phyloP scores from a whole-genome alignment of 2,888 invertebrate genomes.

The Drosophila quinaria region DNA sequence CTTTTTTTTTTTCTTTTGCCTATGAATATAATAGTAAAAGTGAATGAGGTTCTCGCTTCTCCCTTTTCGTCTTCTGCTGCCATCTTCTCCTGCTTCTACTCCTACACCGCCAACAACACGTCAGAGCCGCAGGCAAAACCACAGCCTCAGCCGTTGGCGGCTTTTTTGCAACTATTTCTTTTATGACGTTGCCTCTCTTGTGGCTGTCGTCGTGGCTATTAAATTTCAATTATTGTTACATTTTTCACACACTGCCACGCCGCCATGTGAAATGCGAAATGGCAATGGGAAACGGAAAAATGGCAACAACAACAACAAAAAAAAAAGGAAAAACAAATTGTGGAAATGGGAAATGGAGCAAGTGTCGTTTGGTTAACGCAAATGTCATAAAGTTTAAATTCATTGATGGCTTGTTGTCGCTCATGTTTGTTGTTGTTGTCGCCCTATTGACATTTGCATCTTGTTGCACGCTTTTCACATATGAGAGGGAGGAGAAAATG shows the following conservation, averaged over 20 bases:
- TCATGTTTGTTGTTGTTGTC: not conserved
- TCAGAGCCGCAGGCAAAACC: constrained; percentile 40
- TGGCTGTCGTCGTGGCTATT: constrained; percentile 75
- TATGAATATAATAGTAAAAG: constrained; percentile 78
- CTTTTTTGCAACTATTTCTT: constrained; percentile 51
- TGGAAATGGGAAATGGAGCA: constrained; percentile 64
- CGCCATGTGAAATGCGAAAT: constrained; percentile 41
- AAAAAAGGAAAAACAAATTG: constrained; percentile 10
- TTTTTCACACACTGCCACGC: constrained; percentile 69
- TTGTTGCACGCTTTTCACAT: constrained; percentile 6
- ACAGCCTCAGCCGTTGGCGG: constrained; percentile 36
- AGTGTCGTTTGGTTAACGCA: constrained; percentile 43
- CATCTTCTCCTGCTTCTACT: constrained; percentile 4
- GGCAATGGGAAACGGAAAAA: constrained; percentile 59
- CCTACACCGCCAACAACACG: not conserved
- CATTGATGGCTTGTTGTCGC: constrained; percentile 46
- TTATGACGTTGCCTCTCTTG: constrained; percentile 49
- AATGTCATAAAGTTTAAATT: constrained; percentile 43
- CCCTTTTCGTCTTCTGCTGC: constrained; percentile 3
- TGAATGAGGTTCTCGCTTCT: constrained; percentile 64
- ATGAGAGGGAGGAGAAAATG: not conserved
- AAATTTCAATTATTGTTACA: constrained; percentile 82
- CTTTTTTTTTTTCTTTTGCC: constrained; percentile 44
- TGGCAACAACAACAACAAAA: constrained; percentile 4
- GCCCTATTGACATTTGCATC: constrained; percentile 29